Conservation (phyloP, 2,888 invertebrate species). For the Bombyx huttoni region DNA sequence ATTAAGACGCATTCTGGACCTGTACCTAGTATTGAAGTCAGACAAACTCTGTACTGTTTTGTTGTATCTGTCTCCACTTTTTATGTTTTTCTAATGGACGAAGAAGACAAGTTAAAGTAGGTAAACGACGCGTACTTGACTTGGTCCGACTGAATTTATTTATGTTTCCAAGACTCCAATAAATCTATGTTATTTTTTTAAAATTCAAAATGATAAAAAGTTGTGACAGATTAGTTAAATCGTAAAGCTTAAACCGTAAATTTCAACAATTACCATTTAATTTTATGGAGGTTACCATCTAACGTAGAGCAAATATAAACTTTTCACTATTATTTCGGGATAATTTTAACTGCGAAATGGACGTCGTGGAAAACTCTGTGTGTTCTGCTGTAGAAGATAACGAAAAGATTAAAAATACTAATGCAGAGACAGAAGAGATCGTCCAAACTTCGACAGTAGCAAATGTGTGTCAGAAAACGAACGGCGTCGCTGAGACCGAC, state of each 20-base stretch:
- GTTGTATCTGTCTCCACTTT: too few relatives aligned
- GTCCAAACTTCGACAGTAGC: slow-evolving; percentile 20
- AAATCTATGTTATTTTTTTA: slow-evolving; percentile 7
- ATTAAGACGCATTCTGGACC: too few relatives aligned
- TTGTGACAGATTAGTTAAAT: neutral
- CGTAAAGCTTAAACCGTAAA: neutral
- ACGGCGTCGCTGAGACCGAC: slow-evolving; percentile 37
- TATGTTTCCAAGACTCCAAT: slow-evolving; percentile 3
- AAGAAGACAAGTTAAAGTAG: neutral
- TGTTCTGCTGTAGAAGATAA: slow-evolving; percentile 20
- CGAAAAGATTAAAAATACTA: slow-evolving; percentile 17
- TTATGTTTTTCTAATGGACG: neutral
- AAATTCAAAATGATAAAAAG: neutral
- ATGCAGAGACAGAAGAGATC: slow-evolving; percentile 17
- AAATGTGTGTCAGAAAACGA: slow-evolving; percentile 46
- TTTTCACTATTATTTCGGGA: neutral
- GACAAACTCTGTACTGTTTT: too few relatives aligned
- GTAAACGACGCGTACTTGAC: neutral
- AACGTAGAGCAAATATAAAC: neutral
- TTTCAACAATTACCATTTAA: neutral
- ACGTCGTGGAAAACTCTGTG: slow-evolving; percentile 25
- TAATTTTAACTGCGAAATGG: slow-evolving; percentile 13
- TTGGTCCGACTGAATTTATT: neutral
- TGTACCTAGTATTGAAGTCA: too few relatives aligned
- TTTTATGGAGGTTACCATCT: neutral